A percentile compares a stretch with the other conserved stretches of the same genome.
Conservation (phyloP, 2,888 invertebrate species). For the Drosophila demipolita region DNA sequence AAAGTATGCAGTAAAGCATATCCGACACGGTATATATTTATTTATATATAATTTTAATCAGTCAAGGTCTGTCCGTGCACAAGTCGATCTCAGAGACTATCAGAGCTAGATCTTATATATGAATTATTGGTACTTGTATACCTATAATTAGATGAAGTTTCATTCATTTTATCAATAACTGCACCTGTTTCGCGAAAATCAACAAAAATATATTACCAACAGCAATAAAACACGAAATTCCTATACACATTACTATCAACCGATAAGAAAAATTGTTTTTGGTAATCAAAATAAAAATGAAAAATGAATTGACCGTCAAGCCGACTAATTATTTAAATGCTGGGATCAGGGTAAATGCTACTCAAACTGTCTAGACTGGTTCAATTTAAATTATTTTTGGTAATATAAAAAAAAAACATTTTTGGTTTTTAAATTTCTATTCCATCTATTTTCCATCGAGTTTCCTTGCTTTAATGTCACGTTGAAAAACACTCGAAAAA, state of each 20-base stretch:
- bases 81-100: background rate
- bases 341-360: background rate
- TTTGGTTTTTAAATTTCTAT: background rate
- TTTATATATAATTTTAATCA: background rate
- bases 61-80: background rate
- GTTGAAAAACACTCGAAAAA: slow-evolving; percentile 5
- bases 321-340: too few relatives aligned
- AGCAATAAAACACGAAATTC: background rate
- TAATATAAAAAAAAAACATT: background rate
- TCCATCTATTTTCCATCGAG: too few relatives aligned
- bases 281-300: background rate
- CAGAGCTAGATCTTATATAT: background rate
- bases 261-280: background rate
- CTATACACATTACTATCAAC: background rate
- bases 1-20: background rate
- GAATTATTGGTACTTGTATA: background rate
- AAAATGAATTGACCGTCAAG: background rate
- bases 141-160: background rate
- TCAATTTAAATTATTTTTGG: background rate
- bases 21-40: background rate
- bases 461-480: slow-evolving; percentile 10
- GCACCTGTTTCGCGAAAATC: background rate
- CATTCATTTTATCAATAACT: too few relatives aligned
- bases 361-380: background rate
- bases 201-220: background rate